Evolutionary conservation across 2,797 vertebrate species (phyloP).

Genomic region (Zalophus californianus): DNA sequence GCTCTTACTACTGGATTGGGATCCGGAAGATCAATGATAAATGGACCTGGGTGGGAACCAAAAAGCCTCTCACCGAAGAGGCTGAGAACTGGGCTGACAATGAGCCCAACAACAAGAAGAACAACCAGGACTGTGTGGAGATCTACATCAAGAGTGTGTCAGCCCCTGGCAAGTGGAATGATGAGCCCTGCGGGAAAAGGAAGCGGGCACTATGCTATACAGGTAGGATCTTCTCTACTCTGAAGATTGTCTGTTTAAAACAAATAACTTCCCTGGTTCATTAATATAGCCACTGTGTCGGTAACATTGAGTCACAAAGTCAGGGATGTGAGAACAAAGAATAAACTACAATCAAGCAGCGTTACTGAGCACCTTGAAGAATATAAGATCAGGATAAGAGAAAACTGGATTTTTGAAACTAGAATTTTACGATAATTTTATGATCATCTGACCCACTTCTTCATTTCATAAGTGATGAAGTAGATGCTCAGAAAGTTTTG

Average conservation of each 20-base stretch:
- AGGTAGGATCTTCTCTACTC: conserved; percentile 81
- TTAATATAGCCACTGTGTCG: rapidly evolving
- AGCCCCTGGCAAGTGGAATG: conserved; percentile 90
- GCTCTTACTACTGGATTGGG: conserved; percentile 91
- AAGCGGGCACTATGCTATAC: conserved; percentile 90
- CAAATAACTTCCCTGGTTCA: rapidly evolving
- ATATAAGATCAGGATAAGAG: neutral
- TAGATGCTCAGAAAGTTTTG: neutral
- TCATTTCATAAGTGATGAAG: neutral
- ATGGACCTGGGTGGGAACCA: conserved; percentile 89
- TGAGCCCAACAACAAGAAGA: conserved; percentile 88
- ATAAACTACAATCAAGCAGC: neutral
- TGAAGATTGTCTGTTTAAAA: rapidly evolving
- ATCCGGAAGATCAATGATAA: conserved; percentile 82
- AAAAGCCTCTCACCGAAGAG: conserved; percentile 81
- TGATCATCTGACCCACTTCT: rapidly evolving
- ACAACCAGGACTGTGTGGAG: conserved; percentile 90
- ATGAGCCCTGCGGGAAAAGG: conserved; percentile 87
- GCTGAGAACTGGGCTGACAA: conserved; percentile 88
- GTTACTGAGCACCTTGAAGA: neutral
- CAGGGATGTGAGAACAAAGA: neutral
- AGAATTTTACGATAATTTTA: neutral
- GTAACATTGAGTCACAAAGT: neutral
- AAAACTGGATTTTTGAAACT: neutral
- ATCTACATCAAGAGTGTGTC: conserved; percentile 88